Evolutionary conservation across 2,888 invertebrate species (phyloP), one percentile per base, ranked within the genome.

Genomic region (Lottia scabra): DNA sequence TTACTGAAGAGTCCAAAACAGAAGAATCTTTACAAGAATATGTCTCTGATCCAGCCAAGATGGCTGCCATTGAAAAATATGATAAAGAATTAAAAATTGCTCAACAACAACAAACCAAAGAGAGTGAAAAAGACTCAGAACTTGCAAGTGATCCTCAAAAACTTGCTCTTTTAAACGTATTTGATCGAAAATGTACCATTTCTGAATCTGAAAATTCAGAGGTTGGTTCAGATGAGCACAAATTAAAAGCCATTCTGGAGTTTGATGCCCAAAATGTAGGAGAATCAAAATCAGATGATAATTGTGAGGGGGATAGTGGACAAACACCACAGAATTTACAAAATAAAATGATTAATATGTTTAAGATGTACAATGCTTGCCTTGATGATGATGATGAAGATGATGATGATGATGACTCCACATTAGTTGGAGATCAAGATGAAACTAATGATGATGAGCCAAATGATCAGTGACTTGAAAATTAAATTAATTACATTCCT

Each of bases 131-230:
- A 23, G 56, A 23, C 12, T 23, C 23, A 10, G 56, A 56, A 56
- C 38, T 6, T 38, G 38, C 38, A 8, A 23, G 56, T 13, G 81
- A 83, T 64, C 79, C 81, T 38, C 75, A 78, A 43, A 83, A 82
- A 70, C 74, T 81, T 27, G 76, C 76, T 10, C 76, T 74, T 56
- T 72, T 80, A 27, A 75, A 75, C 45, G 71, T 74, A 63, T 77
- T 76, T 75, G 81, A 79, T 38, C 44, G 69, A 10, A 71, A 72
- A 23, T 30, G 23, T 27, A 48, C 38, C 38, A 56, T 68, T 23
- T 38, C 48, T 19, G 56, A 56, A 56, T 56, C 56, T 2, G 23
- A 56, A 10, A 56, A 56, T 56, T n/a, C 19, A 19, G n/a, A 56
- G n/a, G 19, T 6, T 56, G 13, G 19, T n/a, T 56, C 56, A 6